Evolutionary conservation across 2,797 vertebrate species (phyloP).

Genomic region (Momotus momota): DNA sequence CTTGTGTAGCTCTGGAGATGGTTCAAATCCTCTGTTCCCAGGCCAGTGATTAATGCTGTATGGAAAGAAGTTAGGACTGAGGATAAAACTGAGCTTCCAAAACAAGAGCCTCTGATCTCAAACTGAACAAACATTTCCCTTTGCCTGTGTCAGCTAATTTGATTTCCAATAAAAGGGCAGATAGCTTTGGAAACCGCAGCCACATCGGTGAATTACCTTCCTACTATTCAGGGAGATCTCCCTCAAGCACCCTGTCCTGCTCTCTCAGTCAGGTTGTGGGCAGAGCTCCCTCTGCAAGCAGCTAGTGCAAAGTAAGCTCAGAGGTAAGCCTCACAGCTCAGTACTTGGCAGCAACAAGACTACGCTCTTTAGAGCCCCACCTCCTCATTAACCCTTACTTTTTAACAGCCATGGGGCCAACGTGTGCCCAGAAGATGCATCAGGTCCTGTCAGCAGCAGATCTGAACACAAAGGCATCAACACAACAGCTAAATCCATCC

Average conservation of each 20-base stretch:
- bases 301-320: neutral
- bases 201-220: neutral
- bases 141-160: slow-evolving; percentile 48
- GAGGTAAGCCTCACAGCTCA: neutral
- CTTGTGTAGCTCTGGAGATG: slow-evolving; percentile 44
- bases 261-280: neutral
- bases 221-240: neutral
- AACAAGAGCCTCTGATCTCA: slow-evolving; percentile 59
- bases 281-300: neutral
- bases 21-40: slow-evolving; percentile 41
- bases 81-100: slow-evolving; percentile 53
- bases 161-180: neutral
- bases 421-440: neutral
- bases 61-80: slow-evolving; percentile 3
- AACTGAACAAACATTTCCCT: slow-evolving; percentile 43
- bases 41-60: slow-evolving; percentile 49
- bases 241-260: neutral
- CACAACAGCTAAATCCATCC: neutral
- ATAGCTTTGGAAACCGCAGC: neutral
- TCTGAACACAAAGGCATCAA: neutral
- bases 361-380: neutral
- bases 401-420: neutral
- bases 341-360: neutral
- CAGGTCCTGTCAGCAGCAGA: neutral
- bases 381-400: neutral